phyloP scores from a whole-genome alignment of 2,888 invertebrate genomes.

The Noctua pronuba region DNA sequence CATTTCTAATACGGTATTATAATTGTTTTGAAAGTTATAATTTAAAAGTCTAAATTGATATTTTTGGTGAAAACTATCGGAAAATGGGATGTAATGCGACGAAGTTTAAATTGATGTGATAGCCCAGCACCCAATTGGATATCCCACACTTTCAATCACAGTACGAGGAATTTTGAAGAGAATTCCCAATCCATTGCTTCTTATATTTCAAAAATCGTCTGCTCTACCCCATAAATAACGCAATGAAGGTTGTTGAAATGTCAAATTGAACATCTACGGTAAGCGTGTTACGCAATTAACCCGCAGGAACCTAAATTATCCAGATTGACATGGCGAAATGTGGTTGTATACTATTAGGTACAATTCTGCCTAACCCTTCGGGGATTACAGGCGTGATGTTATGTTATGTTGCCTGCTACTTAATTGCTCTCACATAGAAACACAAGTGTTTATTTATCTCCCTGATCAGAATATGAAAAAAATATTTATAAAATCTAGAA shows the following conservation, averaged over 20 bases:
- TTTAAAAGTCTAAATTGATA: not conserved
- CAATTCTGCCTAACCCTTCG: too few relatives aligned
- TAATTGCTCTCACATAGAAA: not conserved
- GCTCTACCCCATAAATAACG: not conserved
- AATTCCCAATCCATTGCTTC: not conserved
- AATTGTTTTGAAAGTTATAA: constrained; percentile 24
- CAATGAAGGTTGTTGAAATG: not conserved
- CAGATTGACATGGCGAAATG: not conserved
- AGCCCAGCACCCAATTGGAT: not conserved
- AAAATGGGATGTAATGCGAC: not conserved
- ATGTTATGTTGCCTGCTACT: not conserved
- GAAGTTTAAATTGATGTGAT: not conserved
- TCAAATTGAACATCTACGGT: too few relatives aligned
- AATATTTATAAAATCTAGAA: constrained; percentile 22
- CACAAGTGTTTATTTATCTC: not conserved
- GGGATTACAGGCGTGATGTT: not conserved
- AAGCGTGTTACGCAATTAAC: not conserved
- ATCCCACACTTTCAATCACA: not conserved
- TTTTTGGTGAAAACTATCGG: too few relatives aligned
- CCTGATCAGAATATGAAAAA: constrained; percentile 4
- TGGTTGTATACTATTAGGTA: too few relatives aligned
- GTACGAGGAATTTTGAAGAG: not conserved
- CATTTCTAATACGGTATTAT: constrained; percentile 16
- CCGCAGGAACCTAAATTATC: not conserved
- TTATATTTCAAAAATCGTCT: not conserved